Evolutionary conservation across 1,140 invertebrate species (phyloP), one percentile per base, ranked within the genome.

Genomic region (Apolygus lucorum): DNA sequence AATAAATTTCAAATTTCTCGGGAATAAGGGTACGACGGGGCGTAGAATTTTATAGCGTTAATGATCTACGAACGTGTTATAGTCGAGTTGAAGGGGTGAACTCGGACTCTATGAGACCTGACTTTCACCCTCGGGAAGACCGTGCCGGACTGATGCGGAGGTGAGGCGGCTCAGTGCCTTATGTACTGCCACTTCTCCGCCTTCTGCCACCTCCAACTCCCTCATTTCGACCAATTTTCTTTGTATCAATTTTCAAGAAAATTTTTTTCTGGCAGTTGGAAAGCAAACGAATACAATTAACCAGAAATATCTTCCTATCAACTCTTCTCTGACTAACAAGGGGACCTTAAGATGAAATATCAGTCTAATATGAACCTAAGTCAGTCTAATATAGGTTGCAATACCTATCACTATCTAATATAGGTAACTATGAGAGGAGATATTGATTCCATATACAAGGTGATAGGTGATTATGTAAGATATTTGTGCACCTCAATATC

Each of bases 21-120:
- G 17, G 17, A 8, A 42, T 8, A 42, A 8, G 17, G 34, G 34
- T n/a, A n/a, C n/a, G n/a, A n/a, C n/a, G n/a, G n/a, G n/a, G n/a
- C n/a, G n/a, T n/a, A n/a, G n/a, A n/a, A n/a, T n/a, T n/a, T n/a
- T n/a, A n/a, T n/a, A n/a, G n/a, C n/a, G n/a, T n/a, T n/a, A n/a
- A 42, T 4, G 17, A 8, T 42, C 34, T 42, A 42, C 34, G 34
- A 8, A 8, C 34, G 34, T 42, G 4, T 17, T 42, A 42, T n/a
- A 42, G 4, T 42, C 17, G 34, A 42, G 4, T 42, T 17, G 54
- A 59, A 22, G 22, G 54, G 54, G 54, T 22, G 54, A 59, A 59
- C 54, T 59, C 54, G 54, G 54, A 11, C 2, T 22, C 54, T 59
- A 21, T 11, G 54, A 22, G 54, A 59, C 54, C 54, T 59, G 54